Evolutionary conservation across 2,113 vertebrate species (phyloP), one percentile per base, ranked within the genome.

Genomic region (Limnothrissa miodon): DNA sequence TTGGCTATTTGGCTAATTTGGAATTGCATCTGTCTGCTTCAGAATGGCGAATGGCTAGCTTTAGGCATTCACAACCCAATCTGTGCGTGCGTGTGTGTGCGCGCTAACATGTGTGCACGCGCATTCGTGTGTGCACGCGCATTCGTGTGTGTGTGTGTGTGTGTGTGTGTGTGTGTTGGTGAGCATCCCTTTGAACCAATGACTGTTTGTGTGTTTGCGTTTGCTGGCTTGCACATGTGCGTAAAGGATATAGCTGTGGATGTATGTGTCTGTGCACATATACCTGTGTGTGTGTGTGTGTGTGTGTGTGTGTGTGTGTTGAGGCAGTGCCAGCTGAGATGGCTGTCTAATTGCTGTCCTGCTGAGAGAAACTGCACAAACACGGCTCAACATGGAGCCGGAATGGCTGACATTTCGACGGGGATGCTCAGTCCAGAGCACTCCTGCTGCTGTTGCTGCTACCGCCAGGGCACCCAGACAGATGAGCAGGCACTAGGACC

Each of bases 401-500:
- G 59, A 29, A 74, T 74, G 66, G 66, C 11, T 74, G 66, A 74
- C 66, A 74, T 74, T 74, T 74, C 66, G 29, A 74, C 66, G 15
- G 25, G 66, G n/a, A 62, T 62, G 59, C 29, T 10, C 25, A 62
- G 59, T 7, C n/a, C 59, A 11, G 7, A n/a, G 25, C 51, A 56
- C 48, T 13, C 48, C 48, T 53, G 48, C 13, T 3, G n/a, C n/a
- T n/a, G n/a, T n/a, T n/a, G n/a, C n/a, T n/a, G n/a, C n/a, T n/a
- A n/a, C 51, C 1, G 19, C 59, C 13, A 13, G n/a, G n/a, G n/a
- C 17, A 17, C 25, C 59, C 59, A 62, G n/a, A 29, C n/a, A 1
- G n/a, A 13, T 13, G 5, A 33, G 13, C n/a, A 13, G 10, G 33
- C 29, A 74, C 66, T 36, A 36, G 66, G 29, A 74, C 66, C 25